These are phyloP conservation scores for Mimachlamys varia DNA, from an alignment of 2,888 invertebrate genomes.

Conservation along the genomic window DNA sequence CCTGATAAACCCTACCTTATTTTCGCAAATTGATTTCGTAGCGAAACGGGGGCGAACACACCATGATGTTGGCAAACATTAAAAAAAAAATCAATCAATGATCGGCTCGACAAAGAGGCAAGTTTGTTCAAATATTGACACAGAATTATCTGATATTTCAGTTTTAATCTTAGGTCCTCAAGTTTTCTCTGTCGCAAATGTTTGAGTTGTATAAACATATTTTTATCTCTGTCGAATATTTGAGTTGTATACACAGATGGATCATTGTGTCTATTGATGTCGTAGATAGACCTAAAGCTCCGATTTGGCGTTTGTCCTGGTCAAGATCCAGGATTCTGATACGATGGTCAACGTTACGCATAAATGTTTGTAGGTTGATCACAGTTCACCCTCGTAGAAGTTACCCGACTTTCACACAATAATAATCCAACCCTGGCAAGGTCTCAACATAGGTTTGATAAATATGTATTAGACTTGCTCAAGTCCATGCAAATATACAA, in stretches of 20 bases:
- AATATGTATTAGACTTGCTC: not conserved
- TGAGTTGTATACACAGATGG: not conserved
- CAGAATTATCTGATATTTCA: constrained; percentile 18
- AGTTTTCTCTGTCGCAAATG: not conserved
- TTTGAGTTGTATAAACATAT: constrained; percentile 28
- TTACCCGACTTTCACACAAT: not conserved
- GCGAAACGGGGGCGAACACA: not conserved
- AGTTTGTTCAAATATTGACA: constrained; percentile 30
- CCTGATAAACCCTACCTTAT: not conserved
- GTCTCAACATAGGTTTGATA: not conserved
- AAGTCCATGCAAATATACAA: not conserved
- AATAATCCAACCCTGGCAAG: not conserved
- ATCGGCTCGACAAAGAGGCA: not conserved
- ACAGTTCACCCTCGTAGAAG: not conserved
- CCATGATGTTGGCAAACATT: not conserved
- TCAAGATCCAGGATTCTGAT: not conserved
- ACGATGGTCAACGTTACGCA: not conserved
- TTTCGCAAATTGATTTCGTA: constrained; percentile 14
- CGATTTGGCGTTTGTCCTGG: not conserved
- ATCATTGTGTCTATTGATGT: constrained; percentile 20
- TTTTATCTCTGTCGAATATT: not conserved
- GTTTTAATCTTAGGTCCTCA: not conserved
- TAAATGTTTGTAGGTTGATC: not conserved
- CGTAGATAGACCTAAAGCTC: not conserved
- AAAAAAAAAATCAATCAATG: not conserved